A percentile compares a stretch with the other conserved stretches of the same genome.
phyloP scores from a whole-genome alignment of 2,797 vertebrate genomes.

The Onychomys leucogaster region DNA sequence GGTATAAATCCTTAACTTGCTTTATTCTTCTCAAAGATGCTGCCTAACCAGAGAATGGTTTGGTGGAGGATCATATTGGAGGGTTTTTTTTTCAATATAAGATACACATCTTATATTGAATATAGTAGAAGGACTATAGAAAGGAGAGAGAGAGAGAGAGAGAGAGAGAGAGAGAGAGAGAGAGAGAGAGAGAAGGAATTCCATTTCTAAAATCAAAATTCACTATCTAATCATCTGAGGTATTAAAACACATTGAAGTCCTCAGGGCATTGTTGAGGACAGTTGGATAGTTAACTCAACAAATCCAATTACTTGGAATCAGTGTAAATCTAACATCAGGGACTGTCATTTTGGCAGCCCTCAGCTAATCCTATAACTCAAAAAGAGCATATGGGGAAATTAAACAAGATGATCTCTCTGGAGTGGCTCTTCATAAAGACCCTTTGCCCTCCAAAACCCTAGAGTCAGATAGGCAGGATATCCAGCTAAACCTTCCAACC shows the following conservation, averaged over 20 bases:
- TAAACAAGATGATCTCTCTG: slow-evolving; percentile 59
- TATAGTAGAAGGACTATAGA: not conserved
- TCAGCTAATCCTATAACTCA: slow-evolving; percentile 37
- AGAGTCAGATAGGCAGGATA: slow-evolving; percentile 10
- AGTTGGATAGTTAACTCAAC: slow-evolving; percentile 59
- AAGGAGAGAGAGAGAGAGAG: too few species aligned
- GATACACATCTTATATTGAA: not conserved
- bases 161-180: not conserved
- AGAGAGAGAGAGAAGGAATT: not conserved
- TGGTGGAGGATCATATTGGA: not conserved
- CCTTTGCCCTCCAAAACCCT: not conserved
- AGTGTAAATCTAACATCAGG: slow-evolving; percentile 20
- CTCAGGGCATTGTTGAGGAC: not conserved
- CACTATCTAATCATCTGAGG: slow-evolving; percentile 56
- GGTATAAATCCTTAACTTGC: not conserved
- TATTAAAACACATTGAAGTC: slow-evolving; percentile 61
- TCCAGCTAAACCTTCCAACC: slow-evolving; percentile 18
- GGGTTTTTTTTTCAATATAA: slow-evolving; percentile 27
- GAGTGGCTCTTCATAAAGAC: slow-evolving; percentile 55
- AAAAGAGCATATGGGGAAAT: slow-evolving; percentile 40
- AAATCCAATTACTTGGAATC: slow-evolving; percentile 62
- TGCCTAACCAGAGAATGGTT: not conserved
- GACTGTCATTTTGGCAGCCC: slow-evolving; percentile 8
- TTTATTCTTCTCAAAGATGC: not conserved
- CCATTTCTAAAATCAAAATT: slow-evolving; percentile 14